Evolutionary conservation across 2,797 vertebrate species (phyloP), one percentile per base, ranked within the genome.

Genomic region (Epinephelus malabaricus): DNA sequence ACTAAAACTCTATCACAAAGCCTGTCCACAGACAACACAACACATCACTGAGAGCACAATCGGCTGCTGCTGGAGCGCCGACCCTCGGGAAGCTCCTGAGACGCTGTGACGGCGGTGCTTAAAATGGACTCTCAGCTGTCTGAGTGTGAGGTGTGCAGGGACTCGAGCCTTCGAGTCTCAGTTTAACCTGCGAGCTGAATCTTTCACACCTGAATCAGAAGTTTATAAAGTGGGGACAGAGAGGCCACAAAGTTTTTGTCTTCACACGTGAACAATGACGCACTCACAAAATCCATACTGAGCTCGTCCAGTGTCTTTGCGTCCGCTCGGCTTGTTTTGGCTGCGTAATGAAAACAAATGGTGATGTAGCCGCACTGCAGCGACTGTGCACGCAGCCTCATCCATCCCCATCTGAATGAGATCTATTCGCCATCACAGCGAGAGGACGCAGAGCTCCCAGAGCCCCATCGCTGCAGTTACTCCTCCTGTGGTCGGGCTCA

Each of bases 301-400:
- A 9, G 71, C 46, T 49, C 58, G 14, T 54, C 69, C 51, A 0
- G 61, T 4, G 60, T 40, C 69, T 67, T 75, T 62, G 58, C 23
- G 18, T 64, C 54, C 8, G 13, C 7, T 5, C 38, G 51, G 80
- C 61, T 61, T 63, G 80, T 69, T 89, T 46, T 53, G 71, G 68
- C 81, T 40, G 53, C 2, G 61, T 92, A 94, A 94, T 94, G 92
- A 93, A 89, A 94, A 93, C 75, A 92, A 94, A 94, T 93, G 85
- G 84, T 2, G 67, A 66, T 55, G 86, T 14, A 53, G 75, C n/a
- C 5, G 2, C 2, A 47, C 73, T 55, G 82, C 70, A 62, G 84
- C 51, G 15, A 63, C 79, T 62, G 73, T 1, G 38, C 54, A 5
- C 27, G 11, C 70, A 21, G 78, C 76, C 67, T 90, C 91, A 92